phyloP scores from a whole-genome alignment of 2,888 invertebrate genomes.

The Pediacus dermestoides region DNA sequence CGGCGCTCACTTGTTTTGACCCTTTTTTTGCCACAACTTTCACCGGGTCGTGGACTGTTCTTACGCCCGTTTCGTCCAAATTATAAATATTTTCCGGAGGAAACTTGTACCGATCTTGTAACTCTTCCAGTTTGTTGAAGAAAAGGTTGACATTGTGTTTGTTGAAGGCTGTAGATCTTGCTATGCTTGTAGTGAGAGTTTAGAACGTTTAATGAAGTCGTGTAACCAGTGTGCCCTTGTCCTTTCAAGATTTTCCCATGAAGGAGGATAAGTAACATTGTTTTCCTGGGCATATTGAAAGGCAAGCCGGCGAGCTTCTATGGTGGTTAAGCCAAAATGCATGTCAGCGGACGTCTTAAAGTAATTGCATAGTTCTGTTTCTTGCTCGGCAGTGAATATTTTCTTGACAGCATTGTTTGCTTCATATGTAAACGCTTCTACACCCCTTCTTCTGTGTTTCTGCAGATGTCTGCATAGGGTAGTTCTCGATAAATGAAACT shows the following conservation, averaged over 20 bases:
- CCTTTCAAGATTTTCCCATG: slow-evolving; percentile 19
- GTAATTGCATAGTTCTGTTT: slow-evolving; percentile 6
- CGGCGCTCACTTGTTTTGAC: slow-evolving; percentile 31
- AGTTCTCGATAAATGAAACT: slow-evolving; percentile 2
- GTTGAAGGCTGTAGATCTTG: slow-evolving; percentile 34
- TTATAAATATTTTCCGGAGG: slow-evolving; percentile 29
- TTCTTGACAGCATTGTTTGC: background rate
- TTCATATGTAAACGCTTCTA: background rate
- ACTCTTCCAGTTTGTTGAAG: slow-evolving; percentile 20
- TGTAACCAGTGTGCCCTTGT: slow-evolving; percentile 26
- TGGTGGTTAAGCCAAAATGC: slow-evolving; percentile 20
- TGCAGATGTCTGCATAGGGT: background rate
- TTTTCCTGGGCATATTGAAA: slow-evolving; percentile 27
- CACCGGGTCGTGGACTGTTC: slow-evolving; percentile 33
- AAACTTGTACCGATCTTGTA: slow-evolving; percentile 10
- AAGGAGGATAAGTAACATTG: slow-evolving; percentile 22
- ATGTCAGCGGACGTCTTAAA: slow-evolving; percentile 8
- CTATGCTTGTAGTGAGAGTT: slow-evolving; percentile 34
- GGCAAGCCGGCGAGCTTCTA: slow-evolving; percentile 15
- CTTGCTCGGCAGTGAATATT: slow-evolving; percentile 6
- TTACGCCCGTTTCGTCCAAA: slow-evolving; percentile 32
- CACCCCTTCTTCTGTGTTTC: too few species aligned
- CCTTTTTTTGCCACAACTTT: slow-evolving; percentile 33
- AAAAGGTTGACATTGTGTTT: slow-evolving; percentile 23
- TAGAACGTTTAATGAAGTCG: slow-evolving; percentile 16